Evolutionary conservation across 1,140 invertebrate species (phyloP), one percentile per base, ranked within the genome.

Genomic region (Chrysopa pallens): DNA sequence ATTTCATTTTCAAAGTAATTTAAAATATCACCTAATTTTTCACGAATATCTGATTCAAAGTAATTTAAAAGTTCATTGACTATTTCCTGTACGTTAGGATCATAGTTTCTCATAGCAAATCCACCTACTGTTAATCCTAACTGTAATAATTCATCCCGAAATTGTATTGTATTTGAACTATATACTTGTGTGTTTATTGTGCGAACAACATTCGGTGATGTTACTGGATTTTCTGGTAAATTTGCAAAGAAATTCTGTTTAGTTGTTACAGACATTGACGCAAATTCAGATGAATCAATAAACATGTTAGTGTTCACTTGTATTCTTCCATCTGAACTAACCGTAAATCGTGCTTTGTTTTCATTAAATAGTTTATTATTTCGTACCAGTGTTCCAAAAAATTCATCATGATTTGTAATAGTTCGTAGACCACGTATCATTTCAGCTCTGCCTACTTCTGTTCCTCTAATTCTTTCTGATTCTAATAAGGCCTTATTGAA

Each of bases 351-450:
- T 33, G 31, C 42, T 9, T 44, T 37, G 17, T 50, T 42, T 36
- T 48, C 11, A 38, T 50, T 50, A 9, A 52, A 38, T 27, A 50
- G 29, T 42, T 52, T 52, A 38, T 52, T 48, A 29, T 48, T 36
- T n/a, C 47, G 40, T 9, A 52, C 15, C 1, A 45, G 28, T 4
- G 41, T 43, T 39, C 46, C 42, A 42, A 52, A 52, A 40, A 52
- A 52, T 38, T 48, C 40, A 42, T 52, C 46, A 29, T 43, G 45
- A 35, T 52, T 45, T 4, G 39, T 38, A 6, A 52, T 52, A 29
- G 38, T 40, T n/a, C 8, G 44, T 35, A 50, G 31, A 9, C 43
- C 39, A 31, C 40, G 40, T 14, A 52, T 48, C 9, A 50, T 39
- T 44, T 50, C 45, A 0, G 44, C 33, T 39, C 47, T 52, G 7